A percentile compares a stretch with the other conserved stretches of the same genome.
These are phyloP conservation scores for Myotis findleyi DNA, from an alignment of 2,797 vertebrate genomes.

Conservation along the genomic window DNA sequence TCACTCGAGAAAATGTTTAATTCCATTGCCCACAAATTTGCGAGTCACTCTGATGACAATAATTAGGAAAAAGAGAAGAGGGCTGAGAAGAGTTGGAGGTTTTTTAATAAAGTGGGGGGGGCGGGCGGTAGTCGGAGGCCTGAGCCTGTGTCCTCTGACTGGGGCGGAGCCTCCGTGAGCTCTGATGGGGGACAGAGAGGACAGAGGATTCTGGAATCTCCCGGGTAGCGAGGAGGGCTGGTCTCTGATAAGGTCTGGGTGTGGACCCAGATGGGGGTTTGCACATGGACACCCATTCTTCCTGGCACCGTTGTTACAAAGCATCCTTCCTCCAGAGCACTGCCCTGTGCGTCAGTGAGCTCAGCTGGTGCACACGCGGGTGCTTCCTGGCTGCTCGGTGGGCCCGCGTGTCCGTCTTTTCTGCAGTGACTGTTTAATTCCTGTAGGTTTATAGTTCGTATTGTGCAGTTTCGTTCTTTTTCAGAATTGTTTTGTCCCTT, in stretches of 20 bases:
- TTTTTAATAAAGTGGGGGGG: neutral
- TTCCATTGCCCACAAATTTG: neutral
- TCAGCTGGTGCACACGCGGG: neutral
- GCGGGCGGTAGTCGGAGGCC: neutral
- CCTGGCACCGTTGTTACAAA: neutral
- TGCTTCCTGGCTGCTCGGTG: neutral
- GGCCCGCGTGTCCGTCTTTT: neutral
- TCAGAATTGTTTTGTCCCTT: neutral
- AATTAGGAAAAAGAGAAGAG: neutral
- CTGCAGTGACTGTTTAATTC: neutral
- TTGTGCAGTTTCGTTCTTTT: neutral
- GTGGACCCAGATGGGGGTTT: neutral
- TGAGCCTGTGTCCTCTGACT: neutral
- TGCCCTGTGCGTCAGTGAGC: neutral
- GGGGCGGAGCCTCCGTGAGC: neutral
- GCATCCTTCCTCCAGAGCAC: rapidly evolving
- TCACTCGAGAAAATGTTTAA: conserved; percentile 32
- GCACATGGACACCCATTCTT: neutral
- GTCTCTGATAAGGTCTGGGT: neutral
- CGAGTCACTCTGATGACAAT: conserved; percentile 15
- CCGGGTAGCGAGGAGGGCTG: neutral
- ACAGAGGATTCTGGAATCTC: neutral
- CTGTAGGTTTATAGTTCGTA: neutral
- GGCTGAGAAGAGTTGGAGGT: neutral
- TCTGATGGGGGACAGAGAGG: rapidly evolving